Evolutionary conservation across 2,797 vertebrate genomes (phyloP).

Genomic region (Sparus aurata): DNA sequence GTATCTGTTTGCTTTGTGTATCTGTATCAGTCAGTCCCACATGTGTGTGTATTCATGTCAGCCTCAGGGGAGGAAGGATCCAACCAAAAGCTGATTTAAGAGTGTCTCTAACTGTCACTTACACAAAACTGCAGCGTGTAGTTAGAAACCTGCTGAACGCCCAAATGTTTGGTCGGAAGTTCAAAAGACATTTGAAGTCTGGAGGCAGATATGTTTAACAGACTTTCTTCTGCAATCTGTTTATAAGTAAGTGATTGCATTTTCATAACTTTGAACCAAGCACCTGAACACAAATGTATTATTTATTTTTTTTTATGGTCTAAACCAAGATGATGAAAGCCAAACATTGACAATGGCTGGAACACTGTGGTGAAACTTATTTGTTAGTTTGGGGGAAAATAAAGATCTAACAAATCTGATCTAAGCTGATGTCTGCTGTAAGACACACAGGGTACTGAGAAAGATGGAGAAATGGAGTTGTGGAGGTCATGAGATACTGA

Average conservation of each 20-base stretch:
- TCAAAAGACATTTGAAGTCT: neutral
- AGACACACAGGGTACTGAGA: neutral
- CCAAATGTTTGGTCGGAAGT: neutral
- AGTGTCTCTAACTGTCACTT: slow-evolving; percentile 32
- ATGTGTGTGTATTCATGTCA: slow-evolving; percentile 50
- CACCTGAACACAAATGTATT: neutral
- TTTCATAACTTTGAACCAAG: neutral
- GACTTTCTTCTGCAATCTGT: neutral
- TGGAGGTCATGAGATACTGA: slow-evolving; percentile 1
- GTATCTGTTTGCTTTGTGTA: slow-evolving; percentile 49
- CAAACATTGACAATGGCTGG: neutral
- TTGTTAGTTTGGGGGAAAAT: neutral
- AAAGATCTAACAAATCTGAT: neutral
- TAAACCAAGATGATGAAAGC: neutral
- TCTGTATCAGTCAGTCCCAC: slow-evolving; percentile 38
- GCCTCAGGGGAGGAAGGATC: slow-evolving; percentile 22
- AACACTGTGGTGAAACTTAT: neutral
- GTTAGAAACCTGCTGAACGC: slow-evolving; percentile 5
- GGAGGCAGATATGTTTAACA: neutral
- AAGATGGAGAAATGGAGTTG: neutral
- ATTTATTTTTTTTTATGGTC: neutral
- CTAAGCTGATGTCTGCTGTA: neutral
- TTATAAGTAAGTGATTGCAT: neutral
- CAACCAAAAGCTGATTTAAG: slow-evolving; percentile 44
- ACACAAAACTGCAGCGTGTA: slow-evolving; percentile 7